Evolutionary conservation across 2,888 invertebrate genomes (phyloP), one percentile per base, ranked within the genome.

Genomic region (Hemaris fuciformis): DNA sequence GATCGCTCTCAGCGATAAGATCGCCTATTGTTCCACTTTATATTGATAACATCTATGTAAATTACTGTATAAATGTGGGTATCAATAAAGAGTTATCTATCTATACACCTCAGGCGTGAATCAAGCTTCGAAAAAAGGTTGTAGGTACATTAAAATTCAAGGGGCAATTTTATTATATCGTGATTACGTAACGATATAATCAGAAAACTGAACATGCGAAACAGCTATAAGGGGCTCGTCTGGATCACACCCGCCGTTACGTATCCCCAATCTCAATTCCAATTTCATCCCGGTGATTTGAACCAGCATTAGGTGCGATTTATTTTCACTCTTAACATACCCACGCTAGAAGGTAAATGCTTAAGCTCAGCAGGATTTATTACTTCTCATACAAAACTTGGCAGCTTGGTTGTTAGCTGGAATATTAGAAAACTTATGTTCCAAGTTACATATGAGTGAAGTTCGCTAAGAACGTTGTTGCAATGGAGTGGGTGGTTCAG

Each of bases 241-340:
- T 65, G 66, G 68, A 70, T 78, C 74, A 73, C 70, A 73, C 62
- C 64, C 23, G 68, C 68, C 65, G 68, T 71, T 73, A 71, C 66
- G 64, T 65, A 66, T n/a, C n/a, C 68, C 80, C 82, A 79, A 80
- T 83, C 79, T 79, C 80, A 80, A 83, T 84, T 83, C 83, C 85
- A 85, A 84, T 83, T 84, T 83, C 80, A 81, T 81, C 77, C 80
- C 73, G 71, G 76, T 80, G 77, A 81, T 81, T 80, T 79, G 73
- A 74, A 74, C 74, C 72, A 69, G 83, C 82, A 85, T 85, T 84
- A 83, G 79, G 75, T 75, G 77, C 80, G 75, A 84, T 85, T 84
- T 84, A 85, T 84, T 84, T 80, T 79, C 81, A 84, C 84, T 85
- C 80, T 76, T 77, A 73, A 77, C 80, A 74, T 75, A 76, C 76